Evolutionary conservation across 1,140 invertebrate genomes (phyloP).

Genomic region (Trachymyrmex cornetzi): DNA sequence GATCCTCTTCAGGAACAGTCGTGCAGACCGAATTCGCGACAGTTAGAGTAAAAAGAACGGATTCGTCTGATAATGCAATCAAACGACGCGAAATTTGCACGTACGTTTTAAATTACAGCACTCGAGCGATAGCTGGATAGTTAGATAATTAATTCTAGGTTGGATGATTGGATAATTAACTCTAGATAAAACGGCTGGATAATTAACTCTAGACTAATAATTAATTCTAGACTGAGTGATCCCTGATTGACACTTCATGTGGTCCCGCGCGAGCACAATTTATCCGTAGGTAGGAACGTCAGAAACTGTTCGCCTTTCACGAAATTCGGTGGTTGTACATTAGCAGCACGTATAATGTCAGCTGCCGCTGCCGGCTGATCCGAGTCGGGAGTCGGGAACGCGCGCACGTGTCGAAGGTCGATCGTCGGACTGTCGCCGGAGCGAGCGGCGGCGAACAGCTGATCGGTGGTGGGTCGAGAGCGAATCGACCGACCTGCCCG

Average conservation of each 20-base stretch:
- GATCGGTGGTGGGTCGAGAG: constrained; percentile 43
- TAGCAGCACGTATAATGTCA: neutral
- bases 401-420: constrained; percentile 56
- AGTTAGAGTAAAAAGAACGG: neutral
- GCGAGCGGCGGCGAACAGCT: constrained; percentile 50
- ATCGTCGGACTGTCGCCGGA: constrained; percentile 37
- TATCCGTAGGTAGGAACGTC: neutral
- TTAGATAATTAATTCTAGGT: neutral
- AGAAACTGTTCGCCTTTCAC: neutral
- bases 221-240: neutral
- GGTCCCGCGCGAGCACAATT: constrained; percentile 9
- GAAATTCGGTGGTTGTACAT: neutral
- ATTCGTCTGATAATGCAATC: neutral
- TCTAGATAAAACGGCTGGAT: neutral
- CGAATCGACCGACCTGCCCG: constrained; percentile 51
- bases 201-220: neutral
- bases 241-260: neutral
- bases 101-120: neutral
- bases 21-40: constrained; percentile 9
- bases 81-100: neutral
- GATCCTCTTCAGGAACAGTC: neutral
- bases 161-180: neutral
- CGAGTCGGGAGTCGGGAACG: constrained; percentile 27
- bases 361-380: constrained; percentile 46
- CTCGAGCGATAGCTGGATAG: neutral